phyloP scores from a whole-genome alignment of 2,797 vertebrate genomes.

The Artibeus jamaicensis region DNA sequence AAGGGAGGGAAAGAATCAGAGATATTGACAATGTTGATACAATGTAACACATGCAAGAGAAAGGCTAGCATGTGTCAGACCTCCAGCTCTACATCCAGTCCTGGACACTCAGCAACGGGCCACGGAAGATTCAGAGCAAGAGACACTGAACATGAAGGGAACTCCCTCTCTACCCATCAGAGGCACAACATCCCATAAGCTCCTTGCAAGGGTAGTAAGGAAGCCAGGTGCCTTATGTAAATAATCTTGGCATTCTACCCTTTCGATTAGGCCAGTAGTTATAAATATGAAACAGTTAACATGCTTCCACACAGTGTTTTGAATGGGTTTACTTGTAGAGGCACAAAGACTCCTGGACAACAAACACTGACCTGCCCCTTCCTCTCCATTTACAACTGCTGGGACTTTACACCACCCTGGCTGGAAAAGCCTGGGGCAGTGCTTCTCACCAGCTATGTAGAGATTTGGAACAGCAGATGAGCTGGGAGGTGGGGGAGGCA shows the following conservation, averaged over 20 bases:
- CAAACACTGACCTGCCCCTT: accelerated
- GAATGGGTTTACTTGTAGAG: not conserved
- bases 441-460: not conserved
- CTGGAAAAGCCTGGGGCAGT: not conserved
- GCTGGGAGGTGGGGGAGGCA: not conserved
- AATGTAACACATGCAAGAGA: not conserved
- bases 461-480: not conserved
- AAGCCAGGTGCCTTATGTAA: not conserved
- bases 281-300: not conserved
- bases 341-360: not conserved
- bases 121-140: not conserved
- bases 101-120: not conserved
- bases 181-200: not conserved
- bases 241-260: too few species aligned
- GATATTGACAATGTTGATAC: not conserved
- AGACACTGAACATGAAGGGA: not conserved
- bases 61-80: not conserved
- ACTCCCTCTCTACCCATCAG: not conserved
- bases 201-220: not conserved
- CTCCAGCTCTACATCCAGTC: not conserved
- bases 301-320: not conserved
- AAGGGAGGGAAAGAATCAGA: not conserved
- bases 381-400: not conserved
- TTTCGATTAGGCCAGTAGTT: not conserved
- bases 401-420: not conserved